These are phyloP conservation scores for Parauchenoglanis ngamensis DNA, from an alignment of 2,797 vertebrate genomes.

Conservation along the genomic window DNA sequence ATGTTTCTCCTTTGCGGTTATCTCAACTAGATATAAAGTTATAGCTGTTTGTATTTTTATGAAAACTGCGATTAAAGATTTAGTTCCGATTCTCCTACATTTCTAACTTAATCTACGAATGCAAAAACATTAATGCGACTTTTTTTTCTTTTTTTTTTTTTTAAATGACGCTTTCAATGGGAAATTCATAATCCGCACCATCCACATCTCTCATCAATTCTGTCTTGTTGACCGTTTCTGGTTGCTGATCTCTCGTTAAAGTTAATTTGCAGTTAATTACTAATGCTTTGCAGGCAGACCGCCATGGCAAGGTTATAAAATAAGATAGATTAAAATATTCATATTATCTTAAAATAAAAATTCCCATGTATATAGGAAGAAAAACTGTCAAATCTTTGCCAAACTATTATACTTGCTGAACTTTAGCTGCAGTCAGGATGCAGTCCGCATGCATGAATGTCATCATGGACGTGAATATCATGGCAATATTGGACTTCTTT, in stretches of 20 bases:
- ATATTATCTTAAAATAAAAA: too few species aligned
- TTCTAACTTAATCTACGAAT: not conserved
- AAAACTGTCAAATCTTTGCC: too few species aligned
- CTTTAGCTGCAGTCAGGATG: too few species aligned
- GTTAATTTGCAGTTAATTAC: too few species aligned
- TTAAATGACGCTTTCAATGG: not conserved
- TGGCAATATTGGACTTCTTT: too few species aligned
- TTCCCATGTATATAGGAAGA: too few species aligned
- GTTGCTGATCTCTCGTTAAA: too few species aligned
- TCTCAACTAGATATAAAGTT: not conserved
- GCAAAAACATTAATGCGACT: not conserved
- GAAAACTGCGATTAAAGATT: not conserved
- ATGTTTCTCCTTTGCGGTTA: not conserved
- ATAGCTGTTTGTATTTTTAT: not conserved
- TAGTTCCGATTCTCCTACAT: not conserved
- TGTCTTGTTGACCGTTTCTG: not conserved
- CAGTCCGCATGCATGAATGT: too few species aligned
- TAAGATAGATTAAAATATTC: too few species aligned
- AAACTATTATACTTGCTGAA: too few species aligned
- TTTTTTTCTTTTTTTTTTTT: too few species aligned
- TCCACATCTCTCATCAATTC: not conserved
- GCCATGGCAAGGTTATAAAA: not conserved
- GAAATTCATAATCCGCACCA: not conserved
- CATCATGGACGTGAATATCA: too few species aligned
- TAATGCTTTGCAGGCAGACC: not conserved